phyloP scores from a whole-genome alignment of 2,797 vertebrate genomes.

The Lagocephalus sceleratus region DNA sequence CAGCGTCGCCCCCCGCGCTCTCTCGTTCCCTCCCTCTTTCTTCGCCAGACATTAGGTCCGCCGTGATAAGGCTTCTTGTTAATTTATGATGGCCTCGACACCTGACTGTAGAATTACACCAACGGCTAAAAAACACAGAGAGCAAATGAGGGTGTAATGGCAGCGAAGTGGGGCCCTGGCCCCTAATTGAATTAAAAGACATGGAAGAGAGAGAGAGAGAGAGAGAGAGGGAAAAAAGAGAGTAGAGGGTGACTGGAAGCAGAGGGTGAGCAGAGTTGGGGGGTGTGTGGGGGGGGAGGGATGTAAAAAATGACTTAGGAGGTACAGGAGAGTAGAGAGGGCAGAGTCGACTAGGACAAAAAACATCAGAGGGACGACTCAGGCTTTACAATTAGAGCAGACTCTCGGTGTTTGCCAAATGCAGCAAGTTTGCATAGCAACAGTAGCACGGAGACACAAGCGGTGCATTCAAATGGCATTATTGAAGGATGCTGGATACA shows the following conservation, averaged over 20 bases:
- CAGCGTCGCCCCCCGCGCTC: slow-evolving; percentile 38
- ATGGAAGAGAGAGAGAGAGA: slow-evolving; percentile 47
- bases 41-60: slow-evolving; percentile 74
- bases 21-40: slow-evolving; percentile 50
- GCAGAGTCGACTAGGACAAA: slow-evolving; percentile 55
- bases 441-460: slow-evolving; percentile 40
- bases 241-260: slow-evolving; percentile 44
- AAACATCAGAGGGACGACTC: slow-evolving; percentile 53
- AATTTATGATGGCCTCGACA: slow-evolving; percentile 79
- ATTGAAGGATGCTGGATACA: slow-evolving; percentile 14
- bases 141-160: slow-evolving; percentile 92
- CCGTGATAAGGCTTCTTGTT: slow-evolving; percentile 69
- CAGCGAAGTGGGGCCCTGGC: slow-evolving; percentile 84
- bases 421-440: slow-evolving; percentile 65
- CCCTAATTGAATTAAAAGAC: slow-evolving; percentile 99
- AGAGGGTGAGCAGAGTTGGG: slow-evolving; percentile 30
- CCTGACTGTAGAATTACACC: slow-evolving; percentile 82
- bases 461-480: slow-evolving; percentile 34
- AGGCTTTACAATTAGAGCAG: slow-evolving; percentile 61
- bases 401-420: slow-evolving; percentile 54
- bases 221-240: slow-evolving; percentile 37
- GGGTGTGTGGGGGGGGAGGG: slow-evolving; percentile 15
- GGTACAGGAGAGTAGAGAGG: slow-evolving; percentile 45
- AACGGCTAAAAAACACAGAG: slow-evolving; percentile 82
- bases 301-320: slow-evolving; percentile 54